Base-by-base conservation (phyloP, 2,113 vertebrate genomes). In the Microcebus ravelobensis region DNA sequence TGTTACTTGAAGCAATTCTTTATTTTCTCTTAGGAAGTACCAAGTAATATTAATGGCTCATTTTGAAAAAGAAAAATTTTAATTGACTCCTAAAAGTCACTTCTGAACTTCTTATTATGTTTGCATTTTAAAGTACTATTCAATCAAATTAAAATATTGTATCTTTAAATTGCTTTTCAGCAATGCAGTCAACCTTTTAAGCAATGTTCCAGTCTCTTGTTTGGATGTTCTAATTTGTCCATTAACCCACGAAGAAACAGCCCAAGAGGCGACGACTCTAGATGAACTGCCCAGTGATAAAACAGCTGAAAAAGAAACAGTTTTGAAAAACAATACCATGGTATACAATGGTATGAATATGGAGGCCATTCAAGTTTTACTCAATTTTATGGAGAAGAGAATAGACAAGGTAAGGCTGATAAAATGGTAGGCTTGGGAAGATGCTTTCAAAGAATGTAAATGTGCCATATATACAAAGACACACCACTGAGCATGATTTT, bases 331-430 rank as follows among this genome's bases (percentile, higher is more conserved):
- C 85, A 99, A 98, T 80, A 99, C 99, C 70, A 99, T 99, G 98
- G 97, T 98, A 93, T 99, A 99, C 95, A 99, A 99, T 76, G 99
- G 99, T 57, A 99, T 99, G 98, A 99, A 99, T 98, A 99, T 99
- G 99, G 98, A 99, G 77, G 99, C 98, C 27, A 98, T 99, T 97
- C 99, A 99, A 63, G 98, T 99, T 97, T 98, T 99, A 67, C 97
- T 99, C 96, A 99, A 98, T 98, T 99, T 99, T 98, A 99, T 99
- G 99, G 99, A 99, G 98, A 99, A 99, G 98, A 99, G 99, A 98
- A 99, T 99, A 94, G 99, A 99, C 98, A 99, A 99, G 99, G 99
- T 99, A 99, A 98, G 97, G 20, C 55, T 90, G 8, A 68, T 79
- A 61, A 79, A 52, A 29, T 45, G 55, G 61, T 61, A 50, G 27